Base-by-base conservation (phyloP, 2,797 vertebrate species). In the Taeniopygia guttata region DNA sequence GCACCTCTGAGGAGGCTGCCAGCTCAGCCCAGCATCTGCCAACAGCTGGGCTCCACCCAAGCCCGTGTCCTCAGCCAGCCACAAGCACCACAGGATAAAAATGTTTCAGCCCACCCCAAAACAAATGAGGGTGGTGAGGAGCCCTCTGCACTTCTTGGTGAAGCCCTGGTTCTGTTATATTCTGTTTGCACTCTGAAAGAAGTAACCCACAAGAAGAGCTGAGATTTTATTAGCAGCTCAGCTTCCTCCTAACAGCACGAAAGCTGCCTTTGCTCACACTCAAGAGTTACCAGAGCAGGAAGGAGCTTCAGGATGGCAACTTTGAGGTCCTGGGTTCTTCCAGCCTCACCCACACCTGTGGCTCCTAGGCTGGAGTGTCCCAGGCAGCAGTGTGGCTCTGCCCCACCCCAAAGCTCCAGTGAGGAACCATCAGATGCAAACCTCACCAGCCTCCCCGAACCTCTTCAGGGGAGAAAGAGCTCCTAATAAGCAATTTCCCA, bases 291-390 rank as follows among this genome's bases (percentile, higher is more conserved):
- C 54, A n/a, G 55, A 40, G 60, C 55, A 36, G 32, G 27, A 11
- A 8, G 4, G 18, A 76, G 26, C 60, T 52, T 56, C 63, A 67
- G 43, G 55, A 40, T 4, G 8, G 40, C 36, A 67, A 15, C n/a
- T 67, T 14, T 11, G 9, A 34, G 32, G 13, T 77, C 19, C 36
- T 42, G 38, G 11, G 5, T 64, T 42, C 45, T 70, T 80, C 64
- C 7, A 67, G 3, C 40, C 46, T 60, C 66, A 27, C 11, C 15
- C 16, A 26, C 2, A 7, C 25, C 26, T 2, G 3, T 17, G 30
- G 11, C 7, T 23, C 9, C 34, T 0, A 2, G 40, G 30, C 45
- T 11, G 5, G 2, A 10, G 22, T 20, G 20, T 1, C 15, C 3
- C 0, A 32, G 20, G 13, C 30, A 69, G 32, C 72, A 40, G 30